A percentile compares a stretch with the other conserved stretches of the same genome.
Conservation (phyloP, 2,888 invertebrate species). For the Thereva unica region DNA sequence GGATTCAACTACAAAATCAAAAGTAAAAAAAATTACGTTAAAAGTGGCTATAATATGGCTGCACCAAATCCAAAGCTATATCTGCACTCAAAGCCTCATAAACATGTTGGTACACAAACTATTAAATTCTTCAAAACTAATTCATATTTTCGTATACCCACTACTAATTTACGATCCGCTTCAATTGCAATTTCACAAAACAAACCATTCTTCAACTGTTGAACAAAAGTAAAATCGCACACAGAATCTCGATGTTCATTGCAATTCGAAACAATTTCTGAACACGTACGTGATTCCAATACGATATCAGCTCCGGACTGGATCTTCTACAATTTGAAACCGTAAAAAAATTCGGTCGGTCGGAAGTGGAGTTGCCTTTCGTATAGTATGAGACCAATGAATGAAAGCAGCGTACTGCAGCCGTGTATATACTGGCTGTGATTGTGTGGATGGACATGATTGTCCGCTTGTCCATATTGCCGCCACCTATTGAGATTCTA, state of each 20-base stretch:
- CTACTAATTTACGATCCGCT: no score
- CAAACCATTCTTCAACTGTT: background rate
- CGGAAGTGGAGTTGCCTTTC: conserved; percentile 37
- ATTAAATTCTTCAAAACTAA: no score
- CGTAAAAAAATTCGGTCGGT: conserved; percentile 42
- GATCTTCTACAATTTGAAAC: conserved; percentile 8
- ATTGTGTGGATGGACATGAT: background rate
- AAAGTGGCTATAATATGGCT: no score
- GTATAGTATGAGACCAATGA: background rate
- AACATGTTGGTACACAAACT: no score
- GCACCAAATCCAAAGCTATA: no score
- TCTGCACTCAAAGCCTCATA: no score
- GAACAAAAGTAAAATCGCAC: conserved; percentile 26
- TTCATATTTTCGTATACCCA: no score
- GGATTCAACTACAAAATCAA: no score
- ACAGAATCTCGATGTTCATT: conserved; percentile 13
- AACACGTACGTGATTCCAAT: conserved; percentile 28
- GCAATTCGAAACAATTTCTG: conserved; percentile 12
- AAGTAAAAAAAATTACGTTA: no score
- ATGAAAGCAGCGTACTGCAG: background rate
- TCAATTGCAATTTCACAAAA: background rate
- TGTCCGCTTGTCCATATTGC: background rate
- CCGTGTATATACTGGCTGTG: background rate
- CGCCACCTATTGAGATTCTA: conserved; percentile 11
- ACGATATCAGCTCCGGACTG: background rate